Evolutionary conservation across 2,888 invertebrate species (phyloP).

Genomic region (Archips xylosteana): DNA sequence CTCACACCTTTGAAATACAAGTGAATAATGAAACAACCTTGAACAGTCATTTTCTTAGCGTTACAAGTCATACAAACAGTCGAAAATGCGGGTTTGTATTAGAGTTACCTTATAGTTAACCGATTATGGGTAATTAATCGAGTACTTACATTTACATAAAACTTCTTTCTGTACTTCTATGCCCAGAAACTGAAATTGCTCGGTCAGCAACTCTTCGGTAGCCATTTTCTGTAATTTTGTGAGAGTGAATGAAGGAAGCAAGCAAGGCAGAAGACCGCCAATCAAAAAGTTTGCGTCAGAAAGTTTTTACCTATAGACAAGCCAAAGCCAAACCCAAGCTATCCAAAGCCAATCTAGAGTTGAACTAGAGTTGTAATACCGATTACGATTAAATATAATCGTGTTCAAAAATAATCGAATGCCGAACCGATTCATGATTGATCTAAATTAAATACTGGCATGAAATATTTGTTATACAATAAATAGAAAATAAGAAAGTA

Average conservation of each 20-base stretch:
- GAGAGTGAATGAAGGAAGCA: constrained; percentile 58
- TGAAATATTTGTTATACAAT: constrained; percentile 5
- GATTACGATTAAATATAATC: background rate
- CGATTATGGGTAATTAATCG: constrained; percentile 26
- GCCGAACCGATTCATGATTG: background rate
- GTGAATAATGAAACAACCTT: constrained; percentile 76
- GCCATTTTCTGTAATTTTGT: constrained; percentile 81
- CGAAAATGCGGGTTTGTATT: constrained; percentile 40
- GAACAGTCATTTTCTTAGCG: constrained; percentile 71
- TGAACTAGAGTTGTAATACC: background rate
- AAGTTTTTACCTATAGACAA: constrained; percentile 52
- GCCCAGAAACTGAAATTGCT: constrained; percentile 87
- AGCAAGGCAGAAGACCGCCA: constrained; percentile 61
- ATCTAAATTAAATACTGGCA: background rate
- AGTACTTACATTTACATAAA: constrained; percentile 84
- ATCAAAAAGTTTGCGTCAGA: constrained; percentile 59
- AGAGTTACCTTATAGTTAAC: constrained; percentile 19
- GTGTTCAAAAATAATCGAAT: constrained; percentile 4
- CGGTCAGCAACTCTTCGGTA: constrained; percentile 84
- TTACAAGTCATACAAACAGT: constrained; percentile 53
- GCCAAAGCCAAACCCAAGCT: constrained; percentile 38
- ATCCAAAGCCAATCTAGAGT: constrained; percentile 29
- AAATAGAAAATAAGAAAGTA: background rate
- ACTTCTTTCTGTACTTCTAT: constrained; percentile 83
- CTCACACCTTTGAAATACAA: constrained; percentile 84